Evolutionary conservation across 2,113 vertebrate species (phyloP), one percentile per base, ranked within the genome.

Genomic region (Merops nubicus): DNA sequence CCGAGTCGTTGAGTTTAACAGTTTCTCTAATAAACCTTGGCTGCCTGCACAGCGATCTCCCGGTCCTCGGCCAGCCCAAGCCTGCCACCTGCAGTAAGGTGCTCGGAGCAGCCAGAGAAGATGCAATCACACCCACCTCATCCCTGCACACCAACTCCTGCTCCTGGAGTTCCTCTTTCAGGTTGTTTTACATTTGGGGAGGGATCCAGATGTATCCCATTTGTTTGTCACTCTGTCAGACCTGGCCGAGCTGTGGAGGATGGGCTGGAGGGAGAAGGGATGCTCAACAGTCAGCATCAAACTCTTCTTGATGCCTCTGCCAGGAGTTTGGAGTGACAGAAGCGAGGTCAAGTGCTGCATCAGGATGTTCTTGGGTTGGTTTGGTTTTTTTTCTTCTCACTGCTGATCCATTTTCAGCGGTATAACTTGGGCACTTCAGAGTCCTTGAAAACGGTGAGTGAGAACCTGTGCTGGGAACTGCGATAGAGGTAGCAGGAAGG

Each of bases 1-100:
- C 63, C 0, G 1, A 91, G 88, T 87, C 76, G 47, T 21, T 70
- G 50, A 77, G 80, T 89, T 70, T 68, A 88, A 75, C 51, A 17
- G 5, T 91, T 96, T 95, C 83, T 82, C 73, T 89, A 95, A 96
- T 96, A 96, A 97, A 97, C n/a, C 60, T 72, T 62, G 92, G 76
- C 91, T 57, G 23, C 88, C 64, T 51, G 60, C 34, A 25, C 6
- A 2, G 47, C 70, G 42, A 45, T 69, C 50, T 91, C 59, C 50
- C 21, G 0, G 26, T 92, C 47, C 62, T 45, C 68, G 68, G 60
- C 79, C 50, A 31, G 68, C 36, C 62, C 68, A 14, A 93, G 72
- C n/a, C 89, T 82, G 75, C 62, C 60, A 51, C 70, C 89, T 69
- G 40, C 94, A 85, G 86, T 21, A 5, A 40, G 50, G 73, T 53